Evolutionary conservation across 2,888 invertebrate genomes (phyloP), one percentile per base, ranked within the genome.

Genomic region (Lutraria lutraria): DNA sequence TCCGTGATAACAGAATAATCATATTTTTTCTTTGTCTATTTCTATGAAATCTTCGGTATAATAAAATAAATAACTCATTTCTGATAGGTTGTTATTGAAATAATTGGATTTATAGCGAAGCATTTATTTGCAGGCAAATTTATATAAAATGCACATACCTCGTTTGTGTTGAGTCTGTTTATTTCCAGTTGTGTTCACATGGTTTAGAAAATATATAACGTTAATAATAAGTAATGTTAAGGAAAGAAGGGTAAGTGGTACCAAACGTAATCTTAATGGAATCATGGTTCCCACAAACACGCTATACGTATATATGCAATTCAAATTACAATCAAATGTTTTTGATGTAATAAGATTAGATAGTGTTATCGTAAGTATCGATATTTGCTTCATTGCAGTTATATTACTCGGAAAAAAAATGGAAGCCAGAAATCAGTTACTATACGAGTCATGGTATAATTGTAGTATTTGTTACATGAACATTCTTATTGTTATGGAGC

Each of bases 221-320:
- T 68, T 68, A 68, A n/a, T 68, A 2, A 25, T 25, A 6, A 68
- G 25, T 25, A 68, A 68, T 25, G 25, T 25, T 6, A 68, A 68
- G 3, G 63, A 25, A 25, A 68, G 25, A 12, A 68, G n/a, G 10
- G 63, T 12, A n/a, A 68, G 25, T 25, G n/a, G 21, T 25, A 3
- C 25, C 25, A 68, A 25, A 25, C 25, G 89, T 92, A 4, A 93
- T 92, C 16, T 92, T 93, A 0, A 72, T 72, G 25, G 34, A 76
- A n/a, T 82, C 76, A 54, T 89, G 89, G 19, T 82, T 87, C 63
- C 88, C 8, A 91, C 72, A 92, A 92, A 13, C 56, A 84, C 0
- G 92, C 88, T 79, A 85, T 86, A 21, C 29, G 2, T 19, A 43
- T n/a, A n/a, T n/a, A n/a, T n/a, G n/a, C n/a, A n/a, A n/a, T n/a